Base-by-base conservation (phyloP, 1,140 invertebrate genomes). In the Ladona fulva region DNA sequence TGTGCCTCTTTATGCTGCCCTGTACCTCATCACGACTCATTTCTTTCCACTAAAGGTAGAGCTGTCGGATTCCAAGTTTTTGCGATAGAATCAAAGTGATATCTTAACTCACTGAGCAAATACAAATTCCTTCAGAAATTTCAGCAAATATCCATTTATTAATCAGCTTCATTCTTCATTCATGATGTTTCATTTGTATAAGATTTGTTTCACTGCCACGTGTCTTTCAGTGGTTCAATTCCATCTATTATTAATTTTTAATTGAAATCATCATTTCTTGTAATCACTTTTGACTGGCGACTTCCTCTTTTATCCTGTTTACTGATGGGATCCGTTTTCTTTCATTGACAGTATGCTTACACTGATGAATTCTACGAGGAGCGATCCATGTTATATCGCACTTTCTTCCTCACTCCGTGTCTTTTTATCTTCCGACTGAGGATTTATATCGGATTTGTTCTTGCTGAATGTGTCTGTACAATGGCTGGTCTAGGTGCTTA, bases 401-500 rank as follows among this genome's bases (percentile, higher is more conserved):
- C 96, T 76, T 89, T 94, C 83, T 97, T 96, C 82, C 93, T 95
- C 80, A 93, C 93, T 85, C 91, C 94, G 0, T 88, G 93, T 75
- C 99, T 98, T 83, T 90, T 94, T 25, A 91, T 90, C 76, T 97
- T 98, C 84, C 90, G 96, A 10, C 92, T 94, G 85, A 88, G 97
- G 77, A 92, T 99, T 76, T 98, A 97, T 82, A 90, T 91, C 25
- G 97, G 95, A 0, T 93, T 98, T 88, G 90, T 92, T 1, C 83
- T 98, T 22, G 93, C 96, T 0, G 96, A 98, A 85, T 94, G 93
- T 84, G 92, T 94, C n/a, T 97, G 95, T 83, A 94, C 95, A 22
- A 92, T 93, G 83, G 91, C 93, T 24, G 95, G 95, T 0, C 86
- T 98, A 5, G 97, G 97, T 11, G 94, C 93, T 5, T 99, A 98